Conservation (phyloP, 2,888 invertebrate species). For the Pollenia angustigena region DNA sequence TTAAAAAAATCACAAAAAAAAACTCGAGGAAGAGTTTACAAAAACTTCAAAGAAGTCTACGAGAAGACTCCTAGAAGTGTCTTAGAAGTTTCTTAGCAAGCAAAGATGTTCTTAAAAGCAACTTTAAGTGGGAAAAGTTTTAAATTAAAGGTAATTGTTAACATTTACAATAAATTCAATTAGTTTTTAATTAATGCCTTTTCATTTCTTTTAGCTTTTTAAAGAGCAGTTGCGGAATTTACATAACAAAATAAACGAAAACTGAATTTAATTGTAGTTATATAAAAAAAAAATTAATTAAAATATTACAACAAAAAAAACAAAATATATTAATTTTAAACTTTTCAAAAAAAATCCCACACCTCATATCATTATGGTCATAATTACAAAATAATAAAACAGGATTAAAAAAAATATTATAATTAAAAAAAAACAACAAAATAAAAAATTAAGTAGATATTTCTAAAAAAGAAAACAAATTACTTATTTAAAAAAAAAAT, state of each 20-base stretch:
- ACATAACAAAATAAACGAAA: conserved; percentile 63
- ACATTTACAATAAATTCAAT: not conserved
- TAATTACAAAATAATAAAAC: conserved; percentile 57
- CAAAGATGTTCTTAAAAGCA: conserved; percentile 22
- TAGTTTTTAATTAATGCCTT: not conserved
- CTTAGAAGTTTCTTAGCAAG: not conserved
- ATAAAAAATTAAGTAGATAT: conserved; percentile 65
- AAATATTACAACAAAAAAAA: conserved; percentile 18
- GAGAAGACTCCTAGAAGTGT: not conserved
- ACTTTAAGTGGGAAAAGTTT: conserved; percentile 1
- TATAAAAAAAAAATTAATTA: conserved; percentile 33
- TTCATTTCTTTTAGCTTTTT: not conserved
- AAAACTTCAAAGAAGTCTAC: not conserved
- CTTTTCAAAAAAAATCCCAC: conserved; percentile 19
- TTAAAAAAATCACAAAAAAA: not conserved
- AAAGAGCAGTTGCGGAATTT: conserved; percentile 26
- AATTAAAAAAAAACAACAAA: conserved; percentile 36
- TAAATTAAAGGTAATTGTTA: conserved; percentile 43
- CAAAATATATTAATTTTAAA: not conserved
- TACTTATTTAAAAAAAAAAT: conserved; percentile 13
- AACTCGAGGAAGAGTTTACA: not conserved
- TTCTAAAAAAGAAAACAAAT: conserved; percentile 58
- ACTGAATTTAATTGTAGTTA: conserved; percentile 62
- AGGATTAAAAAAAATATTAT: conserved; percentile 25
- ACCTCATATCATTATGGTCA: conserved; percentile 66